Percentiles rank a stretch among this genome's conserved stretches.
Evolutionary conservation across 2,113 vertebrate genomes (phyloP).

Genomic region (Ailuropoda melanoleuca): DNA sequence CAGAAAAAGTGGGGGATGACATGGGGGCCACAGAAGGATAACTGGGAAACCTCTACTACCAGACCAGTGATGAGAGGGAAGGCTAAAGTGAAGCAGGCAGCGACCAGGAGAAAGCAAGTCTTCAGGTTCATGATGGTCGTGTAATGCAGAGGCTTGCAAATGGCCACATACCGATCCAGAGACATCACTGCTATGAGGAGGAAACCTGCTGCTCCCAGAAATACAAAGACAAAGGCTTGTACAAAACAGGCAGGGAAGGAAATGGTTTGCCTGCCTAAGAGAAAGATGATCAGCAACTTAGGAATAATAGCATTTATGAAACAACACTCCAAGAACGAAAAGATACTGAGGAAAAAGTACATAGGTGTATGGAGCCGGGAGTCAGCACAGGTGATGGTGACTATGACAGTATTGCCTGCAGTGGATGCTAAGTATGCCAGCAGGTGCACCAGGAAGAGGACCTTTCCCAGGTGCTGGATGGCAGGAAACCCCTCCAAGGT

Average conservation of each 20-base stretch:
- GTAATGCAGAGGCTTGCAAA: no score
- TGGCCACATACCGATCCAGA: no score
- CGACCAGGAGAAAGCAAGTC: no score
- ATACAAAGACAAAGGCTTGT: neutral
- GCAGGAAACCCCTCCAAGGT: conserved; percentile 18
- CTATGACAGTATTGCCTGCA: neutral
- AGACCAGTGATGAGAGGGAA: neutral
- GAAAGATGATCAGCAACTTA: conserved; percentile 20
- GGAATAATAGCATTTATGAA: neutral
- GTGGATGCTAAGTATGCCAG: neutral
- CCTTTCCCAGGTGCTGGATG: neutral
- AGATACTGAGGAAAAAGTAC: conserved; percentile 53
- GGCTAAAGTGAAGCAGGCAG: neutral
- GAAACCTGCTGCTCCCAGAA: no score
- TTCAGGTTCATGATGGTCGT: no score
- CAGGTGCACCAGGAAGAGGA: neutral
- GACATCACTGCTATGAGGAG: no score
- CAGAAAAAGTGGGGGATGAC: conserved; percentile 49
- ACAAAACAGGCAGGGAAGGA: conserved; percentile 4
- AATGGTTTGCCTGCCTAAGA: neutral
- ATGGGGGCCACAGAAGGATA: neutral
- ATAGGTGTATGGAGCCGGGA: neutral
- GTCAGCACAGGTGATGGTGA: neutral
- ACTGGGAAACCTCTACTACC: neutral
- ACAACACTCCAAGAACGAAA: neutral